Evolutionary conservation across 2,888 invertebrate species (phyloP).

Genomic region (Troides helena): DNA sequence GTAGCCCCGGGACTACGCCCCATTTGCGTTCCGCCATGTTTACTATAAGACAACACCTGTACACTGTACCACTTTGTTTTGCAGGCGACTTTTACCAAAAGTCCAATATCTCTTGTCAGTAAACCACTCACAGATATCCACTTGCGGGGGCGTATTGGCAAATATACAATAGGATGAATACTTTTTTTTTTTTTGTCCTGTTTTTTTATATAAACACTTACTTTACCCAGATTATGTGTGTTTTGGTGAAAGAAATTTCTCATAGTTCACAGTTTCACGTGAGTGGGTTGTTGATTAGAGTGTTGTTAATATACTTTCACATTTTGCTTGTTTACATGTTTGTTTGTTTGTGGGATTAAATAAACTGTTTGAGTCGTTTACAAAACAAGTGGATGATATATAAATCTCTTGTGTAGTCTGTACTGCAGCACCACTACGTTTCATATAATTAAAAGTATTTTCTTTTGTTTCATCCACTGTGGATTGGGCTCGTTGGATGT

Average conservation of each 20-base stretch:
- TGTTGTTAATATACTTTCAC: background rate
- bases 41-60: constrained; percentile 24
- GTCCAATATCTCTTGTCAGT: constrained; percentile 16
- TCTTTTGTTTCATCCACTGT: constrained; percentile 81
- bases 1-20: constrained; percentile 26
- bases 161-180: background rate
- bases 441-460: constrained; percentile 68
- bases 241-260: background rate
- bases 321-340: background rate
- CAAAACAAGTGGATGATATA: constrained; percentile 17
- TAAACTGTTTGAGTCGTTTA: constrained; percentile 16
- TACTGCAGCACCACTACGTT: constrained; percentile 33
- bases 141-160: background rate
- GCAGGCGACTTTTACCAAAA: constrained; percentile 5
- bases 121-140: background rate
- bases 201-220: too few relatives aligned
- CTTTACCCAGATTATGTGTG: background rate
- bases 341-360: background rate
- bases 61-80: constrained; percentile 11
- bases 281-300: constrained; percentile 7
- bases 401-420: constrained; percentile 30
- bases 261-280: background rate
- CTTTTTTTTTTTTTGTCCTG: background rate
- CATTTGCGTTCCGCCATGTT: constrained; percentile 24
- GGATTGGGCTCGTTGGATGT: constrained; percentile 74